Conservation (phyloP, 2,113 vertebrate species). For the Ctenodactylus gundi region DNA sequence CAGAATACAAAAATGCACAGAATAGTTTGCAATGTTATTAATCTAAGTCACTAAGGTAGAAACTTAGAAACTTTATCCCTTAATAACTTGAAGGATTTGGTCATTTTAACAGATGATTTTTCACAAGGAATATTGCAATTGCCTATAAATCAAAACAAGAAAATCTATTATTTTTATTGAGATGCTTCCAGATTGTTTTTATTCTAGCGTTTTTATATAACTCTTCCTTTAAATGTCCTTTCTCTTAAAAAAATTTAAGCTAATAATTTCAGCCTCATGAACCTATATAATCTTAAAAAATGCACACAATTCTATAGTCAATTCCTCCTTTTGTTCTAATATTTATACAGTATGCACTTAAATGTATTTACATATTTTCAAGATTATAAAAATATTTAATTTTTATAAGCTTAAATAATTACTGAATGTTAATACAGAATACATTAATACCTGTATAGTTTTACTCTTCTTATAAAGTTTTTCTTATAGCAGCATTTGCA, state of each 20-base stretch:
- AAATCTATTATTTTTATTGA: conserved; percentile 64
- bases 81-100: background rate
- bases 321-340: conserved; percentile 48
- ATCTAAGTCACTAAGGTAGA: conserved; percentile 41
- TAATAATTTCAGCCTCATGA: conserved; percentile 60
- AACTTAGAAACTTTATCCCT: conserved; percentile 6
- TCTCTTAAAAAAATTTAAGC: conserved; percentile 58
- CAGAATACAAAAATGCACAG: conserved; percentile 60
- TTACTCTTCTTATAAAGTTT: conserved; percentile 81
- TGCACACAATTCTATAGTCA: conserved; percentile 25
- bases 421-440: conserved; percentile 85
- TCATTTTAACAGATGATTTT: conserved; percentile 44
- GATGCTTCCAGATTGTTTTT: conserved; percentile 26
- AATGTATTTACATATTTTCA: conserved; percentile 83
- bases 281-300: conserved; percentile 56
- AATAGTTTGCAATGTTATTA: conserved; percentile 51
- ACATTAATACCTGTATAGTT: conserved; percentile 84
- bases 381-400: conserved; percentile 89
- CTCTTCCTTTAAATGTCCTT: conserved; percentile 48
- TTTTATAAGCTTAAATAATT: conserved; percentile 88
- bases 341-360: conserved; percentile 73
- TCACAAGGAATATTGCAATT: conserved; percentile 13
- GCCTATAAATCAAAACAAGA: background rate
- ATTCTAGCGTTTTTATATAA: conserved; percentile 58
- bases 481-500: conserved; percentile 86